Evolutionary conservation across 2,113 vertebrate species (phyloP).

Genomic region (Hemibagrus wyckioides): DNA sequence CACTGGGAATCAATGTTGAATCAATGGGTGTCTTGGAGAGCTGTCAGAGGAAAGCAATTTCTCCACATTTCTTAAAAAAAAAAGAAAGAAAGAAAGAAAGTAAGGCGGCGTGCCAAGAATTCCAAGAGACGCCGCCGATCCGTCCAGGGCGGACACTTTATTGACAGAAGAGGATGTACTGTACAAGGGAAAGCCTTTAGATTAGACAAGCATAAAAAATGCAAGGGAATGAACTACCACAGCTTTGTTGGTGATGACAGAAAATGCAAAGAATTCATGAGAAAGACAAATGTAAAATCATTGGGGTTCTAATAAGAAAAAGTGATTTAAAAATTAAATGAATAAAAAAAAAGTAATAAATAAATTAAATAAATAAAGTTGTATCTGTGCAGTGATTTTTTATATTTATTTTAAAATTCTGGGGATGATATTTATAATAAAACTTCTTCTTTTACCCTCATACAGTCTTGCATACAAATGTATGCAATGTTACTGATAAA

Average conservation of each 20-base stretch:
- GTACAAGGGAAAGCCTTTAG: conserved; percentile 56
- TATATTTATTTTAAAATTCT: not conserved
- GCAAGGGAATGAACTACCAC: conserved; percentile 32
- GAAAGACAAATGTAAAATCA: not conserved
- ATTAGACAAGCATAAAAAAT: conserved; percentile 52
- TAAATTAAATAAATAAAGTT: not conserved
- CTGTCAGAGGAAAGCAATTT: conserved; percentile 63
- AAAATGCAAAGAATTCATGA: not conserved
- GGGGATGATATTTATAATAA: not conserved
- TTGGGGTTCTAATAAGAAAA: not conserved
- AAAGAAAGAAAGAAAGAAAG: too few species aligned
- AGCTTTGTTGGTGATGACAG: conserved; percentile 41
- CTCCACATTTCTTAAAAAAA: conserved; percentile 57
- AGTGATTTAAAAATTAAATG: not conserved
- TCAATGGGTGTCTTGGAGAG: conserved; percentile 61
- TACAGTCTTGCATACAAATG: not conserved
- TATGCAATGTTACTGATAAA: not conserved
- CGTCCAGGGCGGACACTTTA: conserved; percentile 48
- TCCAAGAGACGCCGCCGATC: conserved; percentile 41
- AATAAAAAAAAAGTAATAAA: not conserved
- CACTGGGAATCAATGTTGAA: conserved; percentile 61
- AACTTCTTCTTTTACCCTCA: not conserved
- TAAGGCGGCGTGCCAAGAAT: conserved; percentile 54
- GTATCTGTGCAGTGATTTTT: not conserved
- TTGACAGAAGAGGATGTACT: conserved; percentile 65